Conservation (phyloP, 2,888 invertebrate species). For the Criorhina ranunculi region DNA sequence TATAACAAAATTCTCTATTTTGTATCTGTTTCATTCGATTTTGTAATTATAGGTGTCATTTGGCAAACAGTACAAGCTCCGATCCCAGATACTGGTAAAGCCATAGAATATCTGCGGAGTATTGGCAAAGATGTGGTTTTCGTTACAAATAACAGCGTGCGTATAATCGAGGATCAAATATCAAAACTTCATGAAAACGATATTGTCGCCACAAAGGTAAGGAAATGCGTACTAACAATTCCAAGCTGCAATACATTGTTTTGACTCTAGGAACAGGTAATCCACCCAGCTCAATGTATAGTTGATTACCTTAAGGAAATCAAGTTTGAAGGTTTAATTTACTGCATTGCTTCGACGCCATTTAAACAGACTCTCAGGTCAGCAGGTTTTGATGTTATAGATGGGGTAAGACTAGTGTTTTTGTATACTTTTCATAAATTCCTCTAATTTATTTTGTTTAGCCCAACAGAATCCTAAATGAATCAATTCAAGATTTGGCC, state of each 20-base stretch:
- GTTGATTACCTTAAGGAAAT: constrained; percentile 85
- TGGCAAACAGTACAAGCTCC: constrained; percentile 83
- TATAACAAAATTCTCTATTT: neutral
- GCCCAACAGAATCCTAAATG: constrained; percentile 77
- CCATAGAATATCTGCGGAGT: constrained; percentile 82
- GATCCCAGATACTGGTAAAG: constrained; percentile 82
- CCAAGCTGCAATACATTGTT: constrained; percentile 6
- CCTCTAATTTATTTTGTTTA: constrained; percentile 9
- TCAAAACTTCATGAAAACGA: constrained; percentile 79
- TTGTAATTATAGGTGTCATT: constrained; percentile 84
- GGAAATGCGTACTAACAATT: too few species aligned
- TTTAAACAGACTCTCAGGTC: constrained; percentile 83
- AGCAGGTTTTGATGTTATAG: constrained; percentile 83
- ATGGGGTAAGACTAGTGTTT: constrained; percentile 80
- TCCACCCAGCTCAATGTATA: constrained; percentile 85
- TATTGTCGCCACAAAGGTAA: constrained; percentile 80
- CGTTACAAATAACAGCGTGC: constrained; percentile 84
- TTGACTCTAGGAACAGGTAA: constrained; percentile 78
- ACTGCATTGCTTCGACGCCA: constrained; percentile 82
- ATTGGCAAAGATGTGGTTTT: constrained; percentile 84
- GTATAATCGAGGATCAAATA: constrained; percentile 78
- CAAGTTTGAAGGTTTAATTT: constrained; percentile 84
- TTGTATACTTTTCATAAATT: neutral
- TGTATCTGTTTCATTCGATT: neutral
- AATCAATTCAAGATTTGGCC: constrained; percentile 79